Percentiles rank a stretch among this genome's conserved stretches.
phyloP scores from a whole-genome alignment of 2,797 vertebrate genomes.

The Erpetoichthys calabaricus region DNA sequence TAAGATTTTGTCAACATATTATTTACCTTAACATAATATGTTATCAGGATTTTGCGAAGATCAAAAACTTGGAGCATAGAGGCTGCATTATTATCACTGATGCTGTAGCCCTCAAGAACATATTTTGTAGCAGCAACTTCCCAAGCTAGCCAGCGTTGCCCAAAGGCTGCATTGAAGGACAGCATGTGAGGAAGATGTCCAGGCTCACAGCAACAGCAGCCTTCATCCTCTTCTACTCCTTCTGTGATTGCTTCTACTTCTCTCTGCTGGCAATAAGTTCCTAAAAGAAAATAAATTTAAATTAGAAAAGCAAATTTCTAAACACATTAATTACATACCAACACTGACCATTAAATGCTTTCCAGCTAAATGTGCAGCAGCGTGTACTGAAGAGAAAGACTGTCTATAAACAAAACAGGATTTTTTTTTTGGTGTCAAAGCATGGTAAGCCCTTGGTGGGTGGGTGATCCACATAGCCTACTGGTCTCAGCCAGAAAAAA shows the following conservation, averaged over 20 bases:
- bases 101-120: constrained; percentile 45
- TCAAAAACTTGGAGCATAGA: constrained; percentile 46
- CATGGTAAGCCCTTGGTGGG: no score
- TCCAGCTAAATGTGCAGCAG: no score
- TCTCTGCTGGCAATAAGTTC: constrained; percentile 42
- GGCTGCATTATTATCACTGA: constrained; percentile 41
- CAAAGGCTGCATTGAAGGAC: constrained; percentile 42
- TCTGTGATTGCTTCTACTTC: constrained; percentile 47
- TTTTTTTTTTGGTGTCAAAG: no score
- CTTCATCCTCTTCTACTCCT: constrained; percentile 42
- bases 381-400: no score
- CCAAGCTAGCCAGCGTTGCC: constrained; percentile 48
- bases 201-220: constrained; percentile 43
- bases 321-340: no score
- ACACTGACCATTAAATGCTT: no score
- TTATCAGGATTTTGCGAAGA: constrained; percentile 43
- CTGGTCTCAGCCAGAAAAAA: no score
- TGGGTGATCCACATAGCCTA: no score
- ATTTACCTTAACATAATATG: constrained; percentile 41
- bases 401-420: no score
- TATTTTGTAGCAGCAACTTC: constrained; percentile 44
- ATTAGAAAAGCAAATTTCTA: no score
- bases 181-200: constrained; percentile 39
- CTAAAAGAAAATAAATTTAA: constrained; percentile 9
- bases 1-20: no score